Evolutionary conservation across 2,797 vertebrate species (phyloP).

Genomic region (Nannoperca obscura): DNA sequence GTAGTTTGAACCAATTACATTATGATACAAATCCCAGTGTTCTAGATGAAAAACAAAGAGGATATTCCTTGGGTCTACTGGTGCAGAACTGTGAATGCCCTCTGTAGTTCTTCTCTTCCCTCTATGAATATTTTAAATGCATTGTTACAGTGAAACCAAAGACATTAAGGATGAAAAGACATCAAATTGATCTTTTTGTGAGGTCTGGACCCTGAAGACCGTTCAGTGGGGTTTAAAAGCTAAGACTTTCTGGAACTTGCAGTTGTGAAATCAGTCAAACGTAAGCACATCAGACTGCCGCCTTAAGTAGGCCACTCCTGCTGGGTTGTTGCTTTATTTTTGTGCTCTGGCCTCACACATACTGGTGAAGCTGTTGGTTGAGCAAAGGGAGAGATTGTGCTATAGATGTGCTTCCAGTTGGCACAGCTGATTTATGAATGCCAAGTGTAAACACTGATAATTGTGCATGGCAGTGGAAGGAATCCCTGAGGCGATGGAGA

Average conservation of each 20-base stretch:
- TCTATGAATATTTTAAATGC: constrained; percentile 69
- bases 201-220: constrained; percentile 66
- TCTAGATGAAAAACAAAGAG: constrained; percentile 50
- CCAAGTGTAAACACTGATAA: constrained; percentile 46
- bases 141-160: constrained; percentile 66
- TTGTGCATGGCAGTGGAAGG: constrained; percentile 10
- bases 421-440: constrained; percentile 50
- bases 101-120: constrained; percentile 40
- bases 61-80: constrained; percentile 44
- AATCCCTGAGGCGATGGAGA: constrained; percentile 29
- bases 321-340: constrained; percentile 71
- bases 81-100: constrained; percentile 40
- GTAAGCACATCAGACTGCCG: constrained; percentile 61
- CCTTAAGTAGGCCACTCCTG: constrained; percentile 77
- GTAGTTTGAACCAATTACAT: constrained; percentile 30
- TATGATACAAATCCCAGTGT: constrained; percentile 53
- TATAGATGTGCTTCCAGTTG: constrained; percentile 64
- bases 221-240: constrained; percentile 57
- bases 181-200: constrained; percentile 61
- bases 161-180: constrained; percentile 56
- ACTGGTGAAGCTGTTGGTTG: constrained; percentile 50
- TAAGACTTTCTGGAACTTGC: constrained; percentile 49
- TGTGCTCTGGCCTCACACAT: constrained; percentile 48
- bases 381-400: constrained; percentile 46
- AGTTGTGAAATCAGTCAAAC: constrained; percentile 68